Conservation (phyloP, 2,113 vertebrate genomes). For the Phyllostomus discolor region DNA sequence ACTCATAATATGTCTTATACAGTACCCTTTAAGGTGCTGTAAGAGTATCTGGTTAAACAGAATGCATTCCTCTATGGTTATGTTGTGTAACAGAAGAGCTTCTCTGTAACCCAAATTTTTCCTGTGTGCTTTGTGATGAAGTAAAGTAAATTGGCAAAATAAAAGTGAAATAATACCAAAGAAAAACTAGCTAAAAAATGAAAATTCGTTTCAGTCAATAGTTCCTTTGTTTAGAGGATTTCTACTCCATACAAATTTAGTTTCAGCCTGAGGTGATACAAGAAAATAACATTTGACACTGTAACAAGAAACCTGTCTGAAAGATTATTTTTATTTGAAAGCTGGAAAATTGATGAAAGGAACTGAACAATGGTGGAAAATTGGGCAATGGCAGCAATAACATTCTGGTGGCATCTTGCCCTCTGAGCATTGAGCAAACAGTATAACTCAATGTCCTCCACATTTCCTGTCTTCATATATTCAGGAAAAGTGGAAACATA, state of each 20-base stretch:
- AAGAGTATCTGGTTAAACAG: neutral
- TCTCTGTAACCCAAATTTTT: neutral
- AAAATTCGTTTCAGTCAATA: conserved; percentile 19
- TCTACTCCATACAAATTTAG: neutral
- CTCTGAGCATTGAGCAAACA: neutral
- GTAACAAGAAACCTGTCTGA: neutral
- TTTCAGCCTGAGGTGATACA: conserved; percentile 22
- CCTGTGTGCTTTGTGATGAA: neutral
- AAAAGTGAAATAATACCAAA: conserved; percentile 21
- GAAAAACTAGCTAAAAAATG: neutral
- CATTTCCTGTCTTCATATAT: neutral
- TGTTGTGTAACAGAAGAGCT: neutral
- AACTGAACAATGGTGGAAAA: conserved; percentile 24
- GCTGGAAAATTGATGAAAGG: conserved; percentile 24
- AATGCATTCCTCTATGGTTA: neutral
- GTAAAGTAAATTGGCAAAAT: conserved; percentile 39
- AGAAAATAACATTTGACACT: conserved; percentile 40
- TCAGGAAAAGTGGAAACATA: neutral
- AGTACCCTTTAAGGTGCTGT: neutral
- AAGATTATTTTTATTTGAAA: conserved; percentile 49
- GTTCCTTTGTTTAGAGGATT: conserved; percentile 14
- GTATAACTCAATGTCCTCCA: neutral
- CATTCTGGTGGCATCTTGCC: neutral
- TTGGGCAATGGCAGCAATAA: neutral
- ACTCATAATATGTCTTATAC: neutral